Percentiles rank a stretch among this genome's conserved stretches.
These are phyloP conservation scores for Morphnarchus princeps DNA, from an alignment of 2,113 vertebrate species.

Conservation along the genomic window DNA sequence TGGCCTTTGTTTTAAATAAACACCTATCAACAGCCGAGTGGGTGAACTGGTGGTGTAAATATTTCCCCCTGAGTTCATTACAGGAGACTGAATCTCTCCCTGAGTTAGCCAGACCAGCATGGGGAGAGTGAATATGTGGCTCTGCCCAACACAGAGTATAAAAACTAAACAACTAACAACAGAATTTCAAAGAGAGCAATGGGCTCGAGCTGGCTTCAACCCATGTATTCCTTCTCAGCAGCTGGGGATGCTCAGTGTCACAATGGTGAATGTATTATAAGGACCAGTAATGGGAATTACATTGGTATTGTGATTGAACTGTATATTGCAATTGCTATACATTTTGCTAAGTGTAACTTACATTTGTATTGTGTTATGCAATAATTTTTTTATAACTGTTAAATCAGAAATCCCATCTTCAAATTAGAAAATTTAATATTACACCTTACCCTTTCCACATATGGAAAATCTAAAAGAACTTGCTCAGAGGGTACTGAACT, in stretches of 20 bases:
- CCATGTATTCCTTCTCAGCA: not conserved
- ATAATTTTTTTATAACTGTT: not conserved
- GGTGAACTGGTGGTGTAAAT: not conserved
- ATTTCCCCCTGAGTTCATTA: not conserved
- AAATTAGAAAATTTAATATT: not conserved
- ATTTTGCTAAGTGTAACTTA: not conserved
- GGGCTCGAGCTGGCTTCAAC: not conserved
- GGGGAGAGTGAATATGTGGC: not conserved
- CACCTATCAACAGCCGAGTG: not conserved
- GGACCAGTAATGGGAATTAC: not conserved
- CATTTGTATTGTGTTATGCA: not conserved
- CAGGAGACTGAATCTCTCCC: not conserved
- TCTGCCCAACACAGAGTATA: not conserved
- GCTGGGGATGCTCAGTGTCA: not conserved
- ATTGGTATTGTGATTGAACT: not conserved
- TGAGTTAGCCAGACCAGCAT: not conserved
- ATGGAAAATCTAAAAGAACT: not conserved
- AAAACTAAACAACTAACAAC: not conserved
- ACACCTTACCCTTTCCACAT: rapidly evolving
- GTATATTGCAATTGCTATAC: not conserved
- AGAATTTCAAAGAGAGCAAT: not conserved
- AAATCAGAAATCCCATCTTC: not conserved
- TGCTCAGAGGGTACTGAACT: not conserved
- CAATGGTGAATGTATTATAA: not conserved
- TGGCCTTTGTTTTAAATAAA: not conserved